Evolutionary conservation across 2,113 vertebrate genomes (phyloP).

Genomic region (Boulengeromyrus knoepffleri): DNA sequence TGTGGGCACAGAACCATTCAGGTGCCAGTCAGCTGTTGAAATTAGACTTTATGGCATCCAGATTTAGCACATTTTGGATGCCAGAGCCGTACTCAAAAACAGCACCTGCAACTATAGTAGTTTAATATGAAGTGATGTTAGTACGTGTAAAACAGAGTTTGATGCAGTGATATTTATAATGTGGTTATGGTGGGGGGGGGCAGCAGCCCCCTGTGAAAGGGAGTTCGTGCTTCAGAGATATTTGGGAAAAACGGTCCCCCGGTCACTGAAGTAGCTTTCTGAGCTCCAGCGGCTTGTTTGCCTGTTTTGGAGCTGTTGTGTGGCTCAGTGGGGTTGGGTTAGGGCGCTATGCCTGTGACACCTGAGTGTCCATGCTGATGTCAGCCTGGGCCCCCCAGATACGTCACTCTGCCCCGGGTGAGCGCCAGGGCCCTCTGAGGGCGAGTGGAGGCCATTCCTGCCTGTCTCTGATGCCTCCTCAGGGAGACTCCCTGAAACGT

Average conservation of each 20-base stretch:
- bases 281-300: background rate
- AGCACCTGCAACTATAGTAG: background rate
- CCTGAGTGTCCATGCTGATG: too few species aligned
- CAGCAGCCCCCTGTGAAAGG: background rate
- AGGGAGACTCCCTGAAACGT: background rate
- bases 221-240: background rate
- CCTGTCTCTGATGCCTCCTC: background rate
- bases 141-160: background rate
- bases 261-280: constrained; percentile 12
- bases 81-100: background rate
- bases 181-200: background rate
- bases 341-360: background rate
- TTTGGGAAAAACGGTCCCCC: background rate
- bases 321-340: background rate
- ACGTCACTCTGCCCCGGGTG: background rate
- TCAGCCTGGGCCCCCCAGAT: background rate
- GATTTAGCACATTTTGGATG: background rate
- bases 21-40: background rate
- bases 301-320: background rate
- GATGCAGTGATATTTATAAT: background rate
- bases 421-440: background rate
- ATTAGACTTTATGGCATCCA: background rate
- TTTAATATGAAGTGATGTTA: background rate
- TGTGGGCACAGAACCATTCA: background rate
- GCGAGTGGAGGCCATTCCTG: background rate